Conservation (phyloP, 2,113 vertebrate species). For the Collichthys lucidus region DNA sequence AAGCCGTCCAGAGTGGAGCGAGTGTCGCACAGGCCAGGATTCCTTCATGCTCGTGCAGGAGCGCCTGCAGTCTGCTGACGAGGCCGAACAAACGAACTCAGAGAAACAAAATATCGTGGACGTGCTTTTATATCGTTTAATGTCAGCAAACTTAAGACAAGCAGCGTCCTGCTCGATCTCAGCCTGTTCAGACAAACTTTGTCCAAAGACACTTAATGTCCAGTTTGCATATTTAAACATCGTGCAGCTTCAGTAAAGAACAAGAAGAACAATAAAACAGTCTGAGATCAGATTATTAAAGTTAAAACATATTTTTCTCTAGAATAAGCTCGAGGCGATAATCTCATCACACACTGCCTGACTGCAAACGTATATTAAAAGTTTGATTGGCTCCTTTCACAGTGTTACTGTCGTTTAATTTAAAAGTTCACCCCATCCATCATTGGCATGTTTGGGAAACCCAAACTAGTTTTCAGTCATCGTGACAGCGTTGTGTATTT, state of each 20-base stretch:
- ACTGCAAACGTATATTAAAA: too few species aligned
- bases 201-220: neutral
- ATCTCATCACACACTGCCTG: too few species aligned
- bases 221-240: neutral
- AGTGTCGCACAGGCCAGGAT: neutral
- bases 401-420: too few species aligned
- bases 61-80: constrained; percentile 19
- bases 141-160: neutral
- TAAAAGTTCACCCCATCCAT: too few species aligned
- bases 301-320: neutral
- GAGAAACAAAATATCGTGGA: neutral
- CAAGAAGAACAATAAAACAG: neutral
- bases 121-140: neutral
- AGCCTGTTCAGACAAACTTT: neutral
- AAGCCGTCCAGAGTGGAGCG: constrained; percentile 7
- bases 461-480: too few species aligned
- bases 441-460: too few species aligned
- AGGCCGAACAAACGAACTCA: neutral
- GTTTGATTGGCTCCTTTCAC: neutral
- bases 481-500: too few species aligned
- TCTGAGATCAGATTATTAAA: neutral
- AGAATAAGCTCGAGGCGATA: too few species aligned
- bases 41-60: constrained; percentile 12
- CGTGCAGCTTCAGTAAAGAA: neutral
- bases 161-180: neutral